Base-by-base conservation (phyloP, 1,140 invertebrate genomes). In the Trichogramma pretiosum region DNA sequence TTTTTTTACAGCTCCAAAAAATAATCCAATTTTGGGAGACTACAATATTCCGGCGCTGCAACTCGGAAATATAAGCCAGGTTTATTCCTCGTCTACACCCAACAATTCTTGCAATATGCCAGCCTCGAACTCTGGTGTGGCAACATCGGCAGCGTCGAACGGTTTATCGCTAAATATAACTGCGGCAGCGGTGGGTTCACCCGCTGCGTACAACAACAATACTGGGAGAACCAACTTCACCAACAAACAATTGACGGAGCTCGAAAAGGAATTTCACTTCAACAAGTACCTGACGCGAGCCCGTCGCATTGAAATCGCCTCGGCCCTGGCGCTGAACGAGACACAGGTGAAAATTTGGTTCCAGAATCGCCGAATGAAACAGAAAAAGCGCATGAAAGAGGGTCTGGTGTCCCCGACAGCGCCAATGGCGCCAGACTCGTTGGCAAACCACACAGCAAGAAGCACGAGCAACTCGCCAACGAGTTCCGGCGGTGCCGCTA, bases 231-330 rank as follows among this genome's bases (percentile, higher is more conserved):
- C 94, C 3, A 98, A 98, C 72, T 98, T 98, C 74, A 98, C 93
- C 41, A 99, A 96, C 65, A 98, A 98, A 71, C 96, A 99, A 68
- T 79, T 99, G 38, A 98, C 94, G 1, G 96, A 98, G 72, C 76
- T 98, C 54, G 95, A 98, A 67, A 99, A 99, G 67, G 95, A 99
- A 72, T 99, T 98, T 71, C 94, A 99, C 72, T 98, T 96, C 72
- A 98, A 98, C 74, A 97, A 97, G 74, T 99, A 99, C 76, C 79
- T 99, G 58, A 98, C 94, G 3, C 75, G 96, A 53, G 94, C 93
- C 7, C 74, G 95, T 56, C 78, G 96, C 54, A 97, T 98, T 58
- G 96, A 99, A 72, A 99, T 99, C 54, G 96, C 96, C 0, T 89
- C 91, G 1, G 85, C 91, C 2, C 73, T 99, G 14, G 89, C 94